phyloP scores from a whole-genome alignment of 2,113 vertebrate species.

The Neopipo cinnamomea region DNA sequence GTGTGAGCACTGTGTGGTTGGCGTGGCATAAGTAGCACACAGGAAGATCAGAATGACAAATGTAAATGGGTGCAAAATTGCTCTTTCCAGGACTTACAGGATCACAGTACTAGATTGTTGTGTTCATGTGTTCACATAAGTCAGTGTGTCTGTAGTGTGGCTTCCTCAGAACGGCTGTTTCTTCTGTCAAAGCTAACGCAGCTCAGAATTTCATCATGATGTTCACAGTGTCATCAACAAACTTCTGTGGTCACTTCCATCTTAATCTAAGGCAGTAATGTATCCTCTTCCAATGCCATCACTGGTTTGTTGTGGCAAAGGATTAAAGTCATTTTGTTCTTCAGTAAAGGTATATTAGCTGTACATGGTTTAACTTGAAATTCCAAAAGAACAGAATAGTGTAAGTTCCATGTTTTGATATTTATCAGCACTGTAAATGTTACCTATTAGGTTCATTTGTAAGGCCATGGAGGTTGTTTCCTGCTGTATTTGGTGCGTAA shows the following conservation, averaged over 20 bases:
- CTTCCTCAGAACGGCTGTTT: neutral
- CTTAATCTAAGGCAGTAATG: neutral
- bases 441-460: neutral
- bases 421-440: neutral
- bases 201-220: neutral
- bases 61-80: neutral
- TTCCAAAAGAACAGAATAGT: neutral
- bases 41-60: neutral
- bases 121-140: neutral
- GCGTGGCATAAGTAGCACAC: neutral
- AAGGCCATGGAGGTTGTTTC: neutral
- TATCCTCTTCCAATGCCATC: neutral
- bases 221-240: neutral
- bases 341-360: neutral
- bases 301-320: neutral
- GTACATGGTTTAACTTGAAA: neutral
- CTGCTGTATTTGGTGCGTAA: neutral
- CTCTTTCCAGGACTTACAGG: neutral
- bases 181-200: neutral
- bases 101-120: neutral
- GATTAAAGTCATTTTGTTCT: neutral
- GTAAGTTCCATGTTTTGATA: neutral
- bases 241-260: neutral
- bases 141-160: neutral
- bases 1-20: neutral